These are phyloP conservation scores for Perognathus longimembris DNA, from an alignment of 2,113 vertebrate genomes.

Conservation along the genomic window DNA sequence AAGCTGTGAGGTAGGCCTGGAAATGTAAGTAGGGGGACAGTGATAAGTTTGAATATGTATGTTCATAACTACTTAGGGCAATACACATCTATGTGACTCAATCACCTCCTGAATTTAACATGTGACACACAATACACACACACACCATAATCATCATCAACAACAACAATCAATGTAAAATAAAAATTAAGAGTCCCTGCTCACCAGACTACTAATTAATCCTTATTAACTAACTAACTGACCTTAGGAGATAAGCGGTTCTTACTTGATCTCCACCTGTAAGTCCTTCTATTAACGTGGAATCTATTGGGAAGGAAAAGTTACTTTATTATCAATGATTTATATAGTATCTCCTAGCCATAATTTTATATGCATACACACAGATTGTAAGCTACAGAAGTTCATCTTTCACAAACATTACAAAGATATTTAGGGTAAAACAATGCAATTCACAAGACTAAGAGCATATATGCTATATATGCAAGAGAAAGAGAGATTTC, in stretches of 20 bases:
- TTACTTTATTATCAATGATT: neutral
- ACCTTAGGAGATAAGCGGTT: neutral
- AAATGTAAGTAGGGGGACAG: neutral
- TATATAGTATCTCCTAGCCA: neutral
- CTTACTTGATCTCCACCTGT: neutral
- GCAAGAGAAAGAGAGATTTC: too few relatives aligned
- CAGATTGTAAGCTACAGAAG: too few relatives aligned
- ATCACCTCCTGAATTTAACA: neutral
- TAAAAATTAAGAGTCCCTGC: neutral
- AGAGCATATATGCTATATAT: too few relatives aligned
- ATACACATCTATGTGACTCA: conserved; percentile 2
- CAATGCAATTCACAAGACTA: too few relatives aligned
- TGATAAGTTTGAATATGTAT: neutral
- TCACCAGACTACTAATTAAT: neutral
- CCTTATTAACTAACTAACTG: neutral
- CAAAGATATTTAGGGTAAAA: too few relatives aligned
- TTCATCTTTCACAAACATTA: too few relatives aligned
- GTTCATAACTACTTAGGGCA: neutral
- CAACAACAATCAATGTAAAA: neutral
- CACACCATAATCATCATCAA: neutral
- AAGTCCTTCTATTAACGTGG: neutral
- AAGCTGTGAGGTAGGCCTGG: neutral
- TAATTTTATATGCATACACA: neutral
- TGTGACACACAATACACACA: neutral
- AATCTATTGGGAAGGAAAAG: neutral